phyloP scores from a whole-genome alignment of 2,888 invertebrate genomes.

The Leptinotarsa haldemani region DNA sequence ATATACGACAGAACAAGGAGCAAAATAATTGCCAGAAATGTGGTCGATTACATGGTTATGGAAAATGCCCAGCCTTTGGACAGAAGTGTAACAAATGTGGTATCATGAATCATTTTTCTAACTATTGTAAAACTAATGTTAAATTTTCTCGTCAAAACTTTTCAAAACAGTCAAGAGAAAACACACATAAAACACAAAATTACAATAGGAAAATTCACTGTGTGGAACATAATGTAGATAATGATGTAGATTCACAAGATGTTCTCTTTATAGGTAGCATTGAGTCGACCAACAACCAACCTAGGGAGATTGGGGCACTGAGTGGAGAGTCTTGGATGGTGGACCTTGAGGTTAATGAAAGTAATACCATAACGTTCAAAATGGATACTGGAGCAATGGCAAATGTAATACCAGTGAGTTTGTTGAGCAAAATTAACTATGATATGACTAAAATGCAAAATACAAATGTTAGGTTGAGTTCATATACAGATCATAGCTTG shows the following conservation, averaged over 20 bases:
- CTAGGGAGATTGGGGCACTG: conserved; percentile 16
- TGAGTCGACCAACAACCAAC: conserved; percentile 13
- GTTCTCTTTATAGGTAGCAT: conserved; percentile 30
- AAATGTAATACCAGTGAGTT: conserved; percentile 21
- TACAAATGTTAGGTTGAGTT: conserved; percentile 25
- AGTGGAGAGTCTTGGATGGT: conserved; percentile 18
- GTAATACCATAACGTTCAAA: conserved; percentile 12
- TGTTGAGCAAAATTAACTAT: conserved; percentile 13
- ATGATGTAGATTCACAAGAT: conserved; percentile 16
- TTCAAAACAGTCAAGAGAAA: not conserved
- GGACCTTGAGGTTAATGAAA: conserved; percentile 17
- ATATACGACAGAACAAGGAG: not conserved
- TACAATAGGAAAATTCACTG: conserved; percentile 8
- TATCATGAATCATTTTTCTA: conserved; percentile 33
- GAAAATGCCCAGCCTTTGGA: conserved; percentile 31
- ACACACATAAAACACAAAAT: conserved; percentile 3
- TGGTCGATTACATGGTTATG: too few relatives aligned
- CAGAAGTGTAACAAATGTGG: conserved; percentile 32
- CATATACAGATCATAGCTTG: conserved; percentile 25
- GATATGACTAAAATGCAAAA: conserved; percentile 24
- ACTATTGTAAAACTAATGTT: not conserved
- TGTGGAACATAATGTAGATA: not conserved
- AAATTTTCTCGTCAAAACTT: conserved; percentile 1
- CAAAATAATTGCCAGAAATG: too few relatives aligned
- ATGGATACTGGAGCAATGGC: conserved; percentile 21